Base-by-base conservation (phyloP, 37 sponge, comb jelly and placozoan genomes). In the Beroe forskalii region DNA sequence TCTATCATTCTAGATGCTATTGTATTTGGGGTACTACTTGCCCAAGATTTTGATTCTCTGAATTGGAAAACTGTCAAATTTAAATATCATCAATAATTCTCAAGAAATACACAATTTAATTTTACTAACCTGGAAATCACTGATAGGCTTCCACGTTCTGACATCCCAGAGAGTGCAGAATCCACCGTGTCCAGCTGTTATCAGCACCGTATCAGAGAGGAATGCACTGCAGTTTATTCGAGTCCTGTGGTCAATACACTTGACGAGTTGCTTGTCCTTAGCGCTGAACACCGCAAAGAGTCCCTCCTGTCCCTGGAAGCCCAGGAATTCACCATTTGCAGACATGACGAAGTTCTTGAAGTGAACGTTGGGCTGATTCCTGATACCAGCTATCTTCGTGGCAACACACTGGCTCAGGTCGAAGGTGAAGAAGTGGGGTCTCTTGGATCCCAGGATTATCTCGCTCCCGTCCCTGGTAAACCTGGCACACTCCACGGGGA, bases 381-480 rank as follows among this genome's bases (percentile, higher is more conserved):
- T 17, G n/a, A 80, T 44, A n/a, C 86, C 86, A 44, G 86, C 86
- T 37, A 80, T 80, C 40, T 80, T 80, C 1, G 48, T 80, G 27
- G 55, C 86, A 9, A 48, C 42, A 80, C 86, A 80, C 55, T 80
- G 39, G 86, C 42, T 41, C 37, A 80, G 86, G 40, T 80, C 86
- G 48, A 80, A 80, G 28, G 86, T 43, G 86, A 42, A 80, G 35
- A 80, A 80, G 40, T 80, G 86, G 4, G 86, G 86, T 25, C 86
- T 32, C 55, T 80, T 80, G 37, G 86, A 80, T 41, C 86, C 86
- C 55, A 80, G 48, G 28, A 80, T 80, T 1, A 80, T 37, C 28
- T 80, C 86, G 27, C 55, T 44, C 1, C 86, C 86, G 4, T 41
- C 44, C 0, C 24, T 17, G 6, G 86, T 80, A 27, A 80, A 80